Evolutionary conservation across 2,113 vertebrate genomes (phyloP).

Genomic region (Fregetta grallaria): DNA sequence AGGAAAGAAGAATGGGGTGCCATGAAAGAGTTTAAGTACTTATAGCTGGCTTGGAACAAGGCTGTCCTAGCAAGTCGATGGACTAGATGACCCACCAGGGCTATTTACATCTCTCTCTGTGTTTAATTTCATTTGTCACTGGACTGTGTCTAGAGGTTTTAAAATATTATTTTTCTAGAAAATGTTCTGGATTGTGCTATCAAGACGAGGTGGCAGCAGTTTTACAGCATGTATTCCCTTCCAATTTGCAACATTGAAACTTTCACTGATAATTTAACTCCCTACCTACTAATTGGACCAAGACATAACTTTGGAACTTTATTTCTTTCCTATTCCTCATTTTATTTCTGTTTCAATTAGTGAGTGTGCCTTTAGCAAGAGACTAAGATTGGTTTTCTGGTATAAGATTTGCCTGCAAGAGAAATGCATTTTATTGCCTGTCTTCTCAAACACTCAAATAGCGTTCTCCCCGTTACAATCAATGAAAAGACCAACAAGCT

Average conservation of each 20-base stretch:
- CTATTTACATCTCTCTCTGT: background rate
- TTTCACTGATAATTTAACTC: constrained; percentile 61
- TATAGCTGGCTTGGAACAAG: background rate
- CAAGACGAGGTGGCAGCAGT: constrained; percentile 38
- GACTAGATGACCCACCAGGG: background rate
- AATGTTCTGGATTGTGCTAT: background rate
- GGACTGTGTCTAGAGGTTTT: constrained; percentile 12
- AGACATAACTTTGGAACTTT: constrained; percentile 49
- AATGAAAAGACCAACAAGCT: background rate
- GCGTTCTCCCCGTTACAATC: background rate
- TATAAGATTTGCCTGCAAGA: constrained; percentile 51
- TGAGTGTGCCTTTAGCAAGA: constrained; percentile 48
- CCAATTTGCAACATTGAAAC: constrained; percentile 35
- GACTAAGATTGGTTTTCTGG: constrained; percentile 32
- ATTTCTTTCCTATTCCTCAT: constrained; percentile 44
- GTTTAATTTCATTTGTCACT: constrained; percentile 9
- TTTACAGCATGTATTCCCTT: constrained; percentile 21
- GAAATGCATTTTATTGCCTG: constrained; percentile 44
- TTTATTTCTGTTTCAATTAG: constrained; percentile 65
- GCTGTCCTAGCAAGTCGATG: background rate
- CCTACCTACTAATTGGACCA: constrained; percentile 59
- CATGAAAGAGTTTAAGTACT: background rate
- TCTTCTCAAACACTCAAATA: constrained; percentile 33
- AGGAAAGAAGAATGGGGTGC: background rate
- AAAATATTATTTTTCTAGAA: constrained; percentile 20